phyloP scores from a whole-genome alignment of 2,888 invertebrate species.

The Macropis europaea region DNA sequence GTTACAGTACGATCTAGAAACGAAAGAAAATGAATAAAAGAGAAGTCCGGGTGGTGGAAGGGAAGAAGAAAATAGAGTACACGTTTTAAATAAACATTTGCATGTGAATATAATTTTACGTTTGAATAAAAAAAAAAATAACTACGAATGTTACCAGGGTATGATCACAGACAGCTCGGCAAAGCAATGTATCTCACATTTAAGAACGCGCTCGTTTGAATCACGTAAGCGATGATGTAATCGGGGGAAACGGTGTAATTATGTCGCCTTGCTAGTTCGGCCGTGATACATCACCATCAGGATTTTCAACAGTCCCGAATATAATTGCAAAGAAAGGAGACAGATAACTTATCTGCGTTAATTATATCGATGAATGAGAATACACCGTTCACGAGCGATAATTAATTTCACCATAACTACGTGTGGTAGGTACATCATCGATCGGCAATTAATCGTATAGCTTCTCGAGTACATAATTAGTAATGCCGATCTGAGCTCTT shows the following conservation, averaged over 20 bases:
- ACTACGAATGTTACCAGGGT: not conserved
- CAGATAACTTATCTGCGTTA: not conserved
- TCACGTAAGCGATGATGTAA: constrained; percentile 46
- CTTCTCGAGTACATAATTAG: constrained; percentile 4
- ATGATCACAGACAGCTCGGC: not conserved
- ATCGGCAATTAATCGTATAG: constrained; percentile 21
- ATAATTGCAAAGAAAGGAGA: not conserved
- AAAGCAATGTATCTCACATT: constrained; percentile 10
- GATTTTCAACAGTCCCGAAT: constrained; percentile 1
- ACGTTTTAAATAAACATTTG: too few relatives aligned
- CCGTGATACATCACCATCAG: not conserved
- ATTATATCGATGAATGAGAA: constrained; percentile 16
- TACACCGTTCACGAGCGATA: constrained; percentile 15
- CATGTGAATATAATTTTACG: too few relatives aligned
- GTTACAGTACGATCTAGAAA: too few relatives aligned
- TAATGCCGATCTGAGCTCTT: not conserved
- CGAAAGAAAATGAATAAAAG: too few relatives aligned
- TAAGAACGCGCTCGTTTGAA: constrained; percentile 2
- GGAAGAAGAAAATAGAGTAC: too few relatives aligned
- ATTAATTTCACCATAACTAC: constrained; percentile 13
- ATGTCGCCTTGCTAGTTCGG: constrained; percentile 15
- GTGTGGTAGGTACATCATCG: constrained; percentile 21
- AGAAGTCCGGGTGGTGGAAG: too few relatives aligned
- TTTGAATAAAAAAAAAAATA: too few relatives aligned
- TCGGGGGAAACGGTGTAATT: constrained; percentile 33